Base-by-base conservation (phyloP, 2,113 vertebrate genomes). In the Nothobranchius kuhntae region DNA sequence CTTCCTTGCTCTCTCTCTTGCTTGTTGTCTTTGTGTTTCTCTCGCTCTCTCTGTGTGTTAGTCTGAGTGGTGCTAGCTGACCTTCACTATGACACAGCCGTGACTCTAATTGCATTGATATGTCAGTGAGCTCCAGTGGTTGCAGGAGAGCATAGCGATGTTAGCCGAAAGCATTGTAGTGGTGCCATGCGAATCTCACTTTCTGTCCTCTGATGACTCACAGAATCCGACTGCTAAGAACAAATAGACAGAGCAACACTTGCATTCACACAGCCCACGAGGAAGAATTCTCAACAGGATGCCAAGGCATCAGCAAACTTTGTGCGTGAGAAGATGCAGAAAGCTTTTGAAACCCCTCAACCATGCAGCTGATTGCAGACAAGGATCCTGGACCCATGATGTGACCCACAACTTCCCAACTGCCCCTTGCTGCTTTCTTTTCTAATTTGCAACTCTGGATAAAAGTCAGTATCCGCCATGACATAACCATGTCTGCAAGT, bases 21-120 rank as follows among this genome's bases (percentile, higher is more conserved):
- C 21, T 21, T 21, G 35, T 71, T 60, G 35, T 77, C 67, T 64
- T 53, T 69, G 42, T 66, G 14, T 69, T 72, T 9, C 38, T 9
- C 38, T 9, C 7, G 4, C 36, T 7, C 66, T 65, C 59, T 75
- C 67, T 64, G 53, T 69, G 38, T 68, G 14, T 77, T 82, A 63
- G 75, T 86, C 73, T 75, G 77, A 88, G 77, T 78, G 56, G 56
- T 89, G 85, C 69, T 80, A 45, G 71, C 76, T 90, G 83, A 82
- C 75, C 86, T 88, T 89, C 80, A 81, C 26, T 89, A 82, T 89
- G 86, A 87, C 86, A 79, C 66, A 77, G 74, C 74, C 74, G 75
- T 67, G 69, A 79, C 80, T 82, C 73, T 89, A 91, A 91, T 91
- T 89, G 84, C 82, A 79, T 60, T 87, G 88, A 89, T 84, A 83